Conservation (phyloP, 2,113 vertebrate genomes). For the Brachyistius frenatus region DNA sequence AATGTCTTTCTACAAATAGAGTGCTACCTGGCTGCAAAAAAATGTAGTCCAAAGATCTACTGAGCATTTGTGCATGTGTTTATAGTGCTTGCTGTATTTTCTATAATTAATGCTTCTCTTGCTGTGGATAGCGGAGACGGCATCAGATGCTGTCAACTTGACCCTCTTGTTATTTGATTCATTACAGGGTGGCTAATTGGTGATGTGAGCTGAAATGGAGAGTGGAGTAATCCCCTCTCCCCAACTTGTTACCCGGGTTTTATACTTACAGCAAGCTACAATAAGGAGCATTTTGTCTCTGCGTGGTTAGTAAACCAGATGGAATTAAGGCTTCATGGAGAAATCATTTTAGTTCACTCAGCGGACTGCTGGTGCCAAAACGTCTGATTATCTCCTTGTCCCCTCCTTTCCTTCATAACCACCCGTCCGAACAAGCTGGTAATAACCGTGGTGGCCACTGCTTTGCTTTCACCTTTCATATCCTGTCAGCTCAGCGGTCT, state of each 20-base stretch:
- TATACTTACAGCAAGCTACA: slow-evolving; percentile 40
- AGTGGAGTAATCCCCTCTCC: slow-evolving; percentile 50
- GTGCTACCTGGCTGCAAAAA: slow-evolving; percentile 47
- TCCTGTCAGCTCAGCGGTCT: slow-evolving; percentile 34
- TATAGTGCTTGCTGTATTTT: slow-evolving; percentile 7
- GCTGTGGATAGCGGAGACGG: slow-evolving; percentile 45
- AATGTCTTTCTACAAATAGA: slow-evolving; percentile 52
- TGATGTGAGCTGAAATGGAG: slow-evolving; percentile 46
- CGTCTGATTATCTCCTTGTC: slow-evolving; percentile 55
- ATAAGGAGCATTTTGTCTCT: slow-evolving; percentile 57
- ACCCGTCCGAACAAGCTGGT: slow-evolving; percentile 19
- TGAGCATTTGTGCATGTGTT: slow-evolving; percentile 44
- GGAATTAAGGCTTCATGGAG: slow-evolving; percentile 59
- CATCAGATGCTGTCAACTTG: slow-evolving; percentile 53
- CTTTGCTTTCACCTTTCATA: slow-evolving; percentile 46
- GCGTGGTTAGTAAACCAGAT: slow-evolving; percentile 53
- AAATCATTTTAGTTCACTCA: slow-evolving; percentile 54
- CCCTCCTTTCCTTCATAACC: slow-evolving; percentile 21
- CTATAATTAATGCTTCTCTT: slow-evolving; percentile 53
- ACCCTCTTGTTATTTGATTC: slow-evolving; percentile 67
- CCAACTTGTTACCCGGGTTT: slow-evolving; percentile 48
- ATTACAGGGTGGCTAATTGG: slow-evolving; percentile 61
- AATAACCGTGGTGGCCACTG: slow-evolving; percentile 34
- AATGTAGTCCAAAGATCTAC: slow-evolving; percentile 61
- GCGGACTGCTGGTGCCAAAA: slow-evolving; percentile 39